These are phyloP conservation scores for Myopa tessellatipennis DNA, from an alignment of 2,888 invertebrate species.

Conservation along the genomic window DNA sequence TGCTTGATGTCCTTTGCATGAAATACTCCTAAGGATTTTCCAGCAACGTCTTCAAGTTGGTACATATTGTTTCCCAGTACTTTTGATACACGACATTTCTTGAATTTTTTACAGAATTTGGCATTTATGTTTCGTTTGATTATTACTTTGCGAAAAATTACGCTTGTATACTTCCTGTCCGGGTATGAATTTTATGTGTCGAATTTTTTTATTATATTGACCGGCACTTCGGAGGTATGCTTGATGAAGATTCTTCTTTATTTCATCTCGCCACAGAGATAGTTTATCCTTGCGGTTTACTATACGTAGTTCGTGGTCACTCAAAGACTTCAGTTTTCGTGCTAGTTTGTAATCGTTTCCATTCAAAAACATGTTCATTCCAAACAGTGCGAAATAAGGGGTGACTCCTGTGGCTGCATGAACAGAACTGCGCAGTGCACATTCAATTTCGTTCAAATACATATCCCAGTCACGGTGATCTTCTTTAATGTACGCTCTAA, in stretches of 20 bases:
- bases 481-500: slow-evolving; percentile 41
- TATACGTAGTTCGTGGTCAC: background rate
- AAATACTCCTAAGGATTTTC: background rate
- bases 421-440: slow-evolving; percentile 33
- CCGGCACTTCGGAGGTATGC: slow-evolving; percentile 11
- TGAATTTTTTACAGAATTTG: background rate
- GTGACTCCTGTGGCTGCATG: slow-evolving; percentile 32
- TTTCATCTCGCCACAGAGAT: background rate
- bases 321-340: slow-evolving; percentile 18
- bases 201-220: background rate
- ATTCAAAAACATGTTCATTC: no score
- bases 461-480: slow-evolving; percentile 41
- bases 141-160: background rate
- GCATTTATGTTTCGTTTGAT: background rate
- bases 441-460: slow-evolving; percentile 36
- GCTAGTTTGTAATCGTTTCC: slow-evolving; percentile 17
- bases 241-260: background rate
- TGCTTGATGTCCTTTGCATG: no score
- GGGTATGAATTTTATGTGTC: background rate
- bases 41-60: background rate
- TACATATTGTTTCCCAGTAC: slow-evolving; percentile 13
- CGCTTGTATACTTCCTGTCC: slow-evolving; percentile 5
- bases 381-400: no score
- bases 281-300: background rate
- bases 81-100: slow-evolving; percentile 7